Evolutionary conservation across 1,140 invertebrate species (phyloP), one percentile per base, ranked within the genome.

Genomic region (Halesus radiatus): DNA sequence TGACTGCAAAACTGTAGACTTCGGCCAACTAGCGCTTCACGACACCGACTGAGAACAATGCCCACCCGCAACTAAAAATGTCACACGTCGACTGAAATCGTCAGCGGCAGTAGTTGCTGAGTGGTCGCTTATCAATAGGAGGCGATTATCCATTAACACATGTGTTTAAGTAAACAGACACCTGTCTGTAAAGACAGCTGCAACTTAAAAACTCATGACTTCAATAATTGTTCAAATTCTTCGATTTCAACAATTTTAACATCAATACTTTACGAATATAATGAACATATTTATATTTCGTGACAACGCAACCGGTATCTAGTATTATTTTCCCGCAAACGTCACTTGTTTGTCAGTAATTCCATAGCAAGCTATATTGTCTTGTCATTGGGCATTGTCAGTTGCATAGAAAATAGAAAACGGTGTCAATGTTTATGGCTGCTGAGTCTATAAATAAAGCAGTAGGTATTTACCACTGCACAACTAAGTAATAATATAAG

Each of bases 41-140:
- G 20, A 15, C 50, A 53, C 50, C 22, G 22, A 72, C 68, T 72
- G 68, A 72, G 52, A 45, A 13, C 37, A 52, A 72, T 72, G 18
- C 13, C 16, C 20, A 26, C 20, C 68, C 37, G 18, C 45, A 18
- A 53, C 18, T 72, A 13, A 72, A 72, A 52, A 16, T 72, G 26
- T 72, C 68, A 72, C 68, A 72, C 68, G 68, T 72, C 68, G 68
- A 72, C 68, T 72, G 68, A 53, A 72, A 72, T 23, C 37, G 50
- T 53, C 37, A 45, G 37, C 37, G 37, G 8, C 37, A 45, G 10
- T 45, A 72, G 20, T 18, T 26, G 18, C 22, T 8, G 45, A 52
- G 45, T 52, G 45, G 26, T 52, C 68, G 50, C 68, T 72, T 72
- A 72, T 72, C 68, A 72, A 72, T 72, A 72, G 37, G 23, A 72